Evolutionary conservation across 2,113 vertebrate species (phyloP), one percentile per base, ranked within the genome.

Genomic region (Ia io): DNA sequence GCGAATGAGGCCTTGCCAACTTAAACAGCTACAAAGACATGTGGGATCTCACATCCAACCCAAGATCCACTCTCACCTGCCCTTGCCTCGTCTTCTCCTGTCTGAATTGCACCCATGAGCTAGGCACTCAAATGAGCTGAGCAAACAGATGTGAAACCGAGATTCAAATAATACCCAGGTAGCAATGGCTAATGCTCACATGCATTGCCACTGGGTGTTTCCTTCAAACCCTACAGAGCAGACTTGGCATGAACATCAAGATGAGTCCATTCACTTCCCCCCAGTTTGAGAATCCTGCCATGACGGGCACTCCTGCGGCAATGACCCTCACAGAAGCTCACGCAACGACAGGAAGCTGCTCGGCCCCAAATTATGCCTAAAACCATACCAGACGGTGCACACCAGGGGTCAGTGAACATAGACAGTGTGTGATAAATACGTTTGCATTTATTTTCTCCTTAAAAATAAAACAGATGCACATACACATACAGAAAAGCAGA

Each of bases 21-120:
- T 53, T 49, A 51, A 22, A 35, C 1, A 97, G 97, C 97, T 96
- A 96, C 37, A 97, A 98, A 97, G 97, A 97, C 96, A 25, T 91
- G 95, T 95, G 97, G 96, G 87, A 96, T 98, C 76, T 98, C 98
- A 96, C 94, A 97, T 91, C 97, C 98, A 97, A 99, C 98, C 35
- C 99, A 98, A 97, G 99, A 99, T 97, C 99, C 99, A 82, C 30
- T 28, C 99, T 99, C 96, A 99, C 99, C 0, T 99, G 98, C 98
- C 98, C 99, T 91, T 99, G 99, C 97, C 98, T 98, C 97, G 98
- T 99, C 95, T 98, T 99, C 71, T 99, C 99, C 88, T 99, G 99
- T 97, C 99, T 99, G 40, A 99, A 99, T 94, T 99, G 99, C 95
- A 99, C 99, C 25, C 99, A 98, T 87, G 99, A 99, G 98, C 99